Evolutionary conservation across 2,888 invertebrate genomes (phyloP), one percentile per base, ranked within the genome.

Genomic region (Cyrtodaria siliqua): DNA sequence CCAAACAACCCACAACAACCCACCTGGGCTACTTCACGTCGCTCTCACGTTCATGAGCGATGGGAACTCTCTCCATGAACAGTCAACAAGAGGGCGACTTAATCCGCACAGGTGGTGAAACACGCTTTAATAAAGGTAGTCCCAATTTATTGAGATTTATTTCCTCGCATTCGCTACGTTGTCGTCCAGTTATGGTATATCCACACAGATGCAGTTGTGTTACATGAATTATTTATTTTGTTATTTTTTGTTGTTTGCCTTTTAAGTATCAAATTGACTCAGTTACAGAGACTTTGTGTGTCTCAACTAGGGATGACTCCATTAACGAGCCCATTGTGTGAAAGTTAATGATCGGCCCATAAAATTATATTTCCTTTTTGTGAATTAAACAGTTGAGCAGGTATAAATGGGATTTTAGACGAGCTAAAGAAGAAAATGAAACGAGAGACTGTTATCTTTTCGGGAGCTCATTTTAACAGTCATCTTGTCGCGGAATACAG

Each of bases 51-150:
- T 8, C 4, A 8, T 8, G 6, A 33, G 33, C 12, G 33, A 12
- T 33, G 33, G 33, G 33, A 33, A 33, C 33, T 33, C 33, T 4
- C 33, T 8, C 33, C n/a, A n/a, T n/a, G n/a, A n/a, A 57, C 24
- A 29, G 52, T 50, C 50, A 62, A 62, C 47, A 70, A 27, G 42
- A 16, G 40, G 42, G 62, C 56, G 47, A 47, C 59, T 68, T 49
- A 74, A 61, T 40, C 53, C 44, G 38, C 67, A 63, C 73, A 74
- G 73, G 73, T 74, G 73, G 67, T 55, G 57, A 67, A 66, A 62
- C 49, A 33, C 33, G 33, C 33, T 12, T 33, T 12, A 12, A 12
- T 4, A 33, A 33, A 4, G 12, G 4, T 33, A 33, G n/a, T n/a
- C n/a, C n/a, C 33, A 33, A 33, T 33, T 33, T 33, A 33, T 33